Percentiles rank a stretch among this genome's conserved stretches.
phyloP scores from a whole-genome alignment of 1,140 invertebrate species.

The Anastrepha ludens region DNA sequence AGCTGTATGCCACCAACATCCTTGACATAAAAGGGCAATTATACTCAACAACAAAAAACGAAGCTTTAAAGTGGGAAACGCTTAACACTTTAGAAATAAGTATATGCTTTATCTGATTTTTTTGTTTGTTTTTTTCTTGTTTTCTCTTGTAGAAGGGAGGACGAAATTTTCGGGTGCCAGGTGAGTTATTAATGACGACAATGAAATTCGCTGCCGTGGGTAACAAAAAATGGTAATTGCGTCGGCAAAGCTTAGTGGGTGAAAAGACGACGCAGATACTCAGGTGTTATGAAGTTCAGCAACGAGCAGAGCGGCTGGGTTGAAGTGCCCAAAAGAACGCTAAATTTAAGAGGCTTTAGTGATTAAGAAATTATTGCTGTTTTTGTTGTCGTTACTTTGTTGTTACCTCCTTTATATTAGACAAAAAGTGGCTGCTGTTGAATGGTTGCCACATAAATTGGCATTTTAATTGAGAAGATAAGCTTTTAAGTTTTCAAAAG shows the following conservation, averaged over 20 bases:
- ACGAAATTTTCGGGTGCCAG: no score
- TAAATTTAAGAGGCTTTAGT: background rate
- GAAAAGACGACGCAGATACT: background rate
- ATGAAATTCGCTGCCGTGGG: background rate
- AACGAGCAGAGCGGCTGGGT: background rate
- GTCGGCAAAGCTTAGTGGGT: background rate
- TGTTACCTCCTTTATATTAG: background rate
- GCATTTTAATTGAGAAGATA: slow-evolving; percentile 2
- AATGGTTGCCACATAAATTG: background rate
- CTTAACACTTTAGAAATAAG: slow-evolving; percentile 22
- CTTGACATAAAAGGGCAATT: slow-evolving; percentile 21
- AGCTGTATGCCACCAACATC: background rate
- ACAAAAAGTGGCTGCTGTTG: background rate
- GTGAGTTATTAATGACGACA: background rate
- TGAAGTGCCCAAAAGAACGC: background rate
- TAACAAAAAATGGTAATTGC: background rate
- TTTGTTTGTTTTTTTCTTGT: background rate
- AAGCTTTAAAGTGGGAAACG: background rate
- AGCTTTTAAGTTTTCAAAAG: background rate
- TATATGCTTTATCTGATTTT: background rate
- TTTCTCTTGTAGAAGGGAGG: no score
- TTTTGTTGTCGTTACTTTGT: background rate
- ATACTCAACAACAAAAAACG: background rate
- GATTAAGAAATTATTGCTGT: background rate
- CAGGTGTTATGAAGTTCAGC: slow-evolving; percentile 25